phyloP scores from a whole-genome alignment of 2,888 invertebrate species.

The Ernsta delagoae region DNA sequence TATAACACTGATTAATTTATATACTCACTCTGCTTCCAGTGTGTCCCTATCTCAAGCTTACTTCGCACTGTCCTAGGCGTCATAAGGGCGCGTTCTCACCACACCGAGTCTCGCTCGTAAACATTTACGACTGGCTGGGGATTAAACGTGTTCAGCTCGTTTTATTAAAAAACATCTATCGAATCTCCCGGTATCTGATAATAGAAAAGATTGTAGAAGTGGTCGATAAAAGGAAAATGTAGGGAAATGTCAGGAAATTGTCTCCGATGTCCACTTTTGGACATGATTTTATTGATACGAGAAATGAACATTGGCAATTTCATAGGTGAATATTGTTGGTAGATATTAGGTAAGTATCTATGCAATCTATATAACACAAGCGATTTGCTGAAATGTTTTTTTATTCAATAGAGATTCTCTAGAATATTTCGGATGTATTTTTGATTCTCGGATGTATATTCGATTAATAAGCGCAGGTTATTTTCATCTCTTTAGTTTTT shows the following conservation, averaged over 20 bases:
- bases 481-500: no score
- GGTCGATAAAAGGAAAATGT: conserved; percentile 9
- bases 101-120: conserved; percentile 76
- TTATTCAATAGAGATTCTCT: no score
- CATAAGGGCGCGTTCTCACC: conserved; percentile 77
- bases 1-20: no score
- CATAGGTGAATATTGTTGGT: background rate
- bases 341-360: no score
- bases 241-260: background rate
- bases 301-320: background rate
- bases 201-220: conserved; percentile 30
- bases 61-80: conserved; percentile 73
- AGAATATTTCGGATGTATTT: no score
- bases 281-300: background rate
- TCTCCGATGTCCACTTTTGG: background rate
- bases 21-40: conserved; percentile 39
- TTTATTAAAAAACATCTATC: conserved; percentile 75
- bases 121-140: conserved; percentile 78
- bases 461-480: no score
- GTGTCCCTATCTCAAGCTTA: conserved; percentile 49
- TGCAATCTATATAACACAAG: no score
- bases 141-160: conserved; percentile 66
- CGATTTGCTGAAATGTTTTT: no score
- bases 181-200: conserved; percentile 47
- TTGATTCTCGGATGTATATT: no score